Conservation (phyloP, 2,797 vertebrate genomes). For the Triplophysa bombifrons region DNA sequence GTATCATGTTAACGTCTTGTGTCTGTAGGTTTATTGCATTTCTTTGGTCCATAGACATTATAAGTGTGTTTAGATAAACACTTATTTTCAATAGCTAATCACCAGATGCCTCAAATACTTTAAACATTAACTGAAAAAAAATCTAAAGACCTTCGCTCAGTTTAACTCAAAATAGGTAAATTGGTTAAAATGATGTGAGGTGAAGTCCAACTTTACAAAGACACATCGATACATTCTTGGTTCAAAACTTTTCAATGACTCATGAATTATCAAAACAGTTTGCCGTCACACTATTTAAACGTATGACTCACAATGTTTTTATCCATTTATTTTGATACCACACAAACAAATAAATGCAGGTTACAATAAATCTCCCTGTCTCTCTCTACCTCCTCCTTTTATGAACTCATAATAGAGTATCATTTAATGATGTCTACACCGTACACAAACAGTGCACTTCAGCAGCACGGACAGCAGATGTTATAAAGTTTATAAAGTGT, state of each 20-base stretch:
- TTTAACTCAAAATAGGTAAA: neutral
- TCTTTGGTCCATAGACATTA: no score
- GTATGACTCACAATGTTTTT: neutral
- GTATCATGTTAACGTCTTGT: neutral
- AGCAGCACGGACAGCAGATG: constrained; percentile 37
- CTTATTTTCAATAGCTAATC: neutral
- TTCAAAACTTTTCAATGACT: neutral
- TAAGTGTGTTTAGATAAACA: neutral
- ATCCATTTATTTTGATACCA: neutral
- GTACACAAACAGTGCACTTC: constrained; percentile 23
- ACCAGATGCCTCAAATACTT: neutral
- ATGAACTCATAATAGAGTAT: neutral
- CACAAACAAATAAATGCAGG: neutral
- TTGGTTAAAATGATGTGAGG: neutral
- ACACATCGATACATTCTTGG: neutral
- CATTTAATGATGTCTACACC: neutral
- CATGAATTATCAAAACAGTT: neutral
- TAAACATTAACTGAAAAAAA: no score
- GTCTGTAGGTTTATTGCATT: neutral
- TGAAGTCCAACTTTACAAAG: neutral
- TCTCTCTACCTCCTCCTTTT: neutral
- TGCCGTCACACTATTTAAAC: neutral
- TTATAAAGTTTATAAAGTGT: neutral
- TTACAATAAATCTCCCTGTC: neutral
- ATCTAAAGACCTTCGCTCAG: neutral